Evolutionary conservation across 2,888 invertebrate species (phyloP).

Genomic region (Ophion ventricosus): DNA sequence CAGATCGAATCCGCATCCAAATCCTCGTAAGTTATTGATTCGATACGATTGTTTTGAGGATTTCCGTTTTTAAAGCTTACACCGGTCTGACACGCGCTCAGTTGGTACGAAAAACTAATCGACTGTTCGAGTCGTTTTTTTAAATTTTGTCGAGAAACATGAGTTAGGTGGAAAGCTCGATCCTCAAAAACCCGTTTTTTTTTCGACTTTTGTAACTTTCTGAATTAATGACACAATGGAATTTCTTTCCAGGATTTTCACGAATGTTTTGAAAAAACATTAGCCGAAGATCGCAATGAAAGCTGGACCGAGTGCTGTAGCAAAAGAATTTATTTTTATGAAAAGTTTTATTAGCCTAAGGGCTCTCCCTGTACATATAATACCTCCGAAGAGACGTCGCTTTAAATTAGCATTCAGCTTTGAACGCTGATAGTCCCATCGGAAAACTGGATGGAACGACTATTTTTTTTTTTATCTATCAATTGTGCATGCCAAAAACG

Average conservation of each 20-base stretch:
- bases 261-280: conserved; percentile 48
- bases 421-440: not conserved
- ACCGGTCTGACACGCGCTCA: not conserved
- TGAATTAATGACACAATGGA: not conserved
- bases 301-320: not conserved
- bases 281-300: not conserved
- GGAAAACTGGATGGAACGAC: not conserved
- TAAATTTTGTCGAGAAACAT: too few relatives aligned
- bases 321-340: conserved; percentile 13
- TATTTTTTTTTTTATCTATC: not conserved
- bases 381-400: conserved; percentile 22
- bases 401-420: not conserved
- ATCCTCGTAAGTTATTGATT: conserved; percentile 44
- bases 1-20: conserved; percentile 58
- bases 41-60: not conserved
- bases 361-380: conserved; percentile 48
- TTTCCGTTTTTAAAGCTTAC: not conserved
- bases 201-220: not conserved
- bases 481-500: conserved; percentile 22
- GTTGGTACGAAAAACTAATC: not conserved
- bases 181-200: not conserved
- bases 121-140: too few relatives aligned
- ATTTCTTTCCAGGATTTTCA: conserved; percentile 47
- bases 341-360: conserved; percentile 32
- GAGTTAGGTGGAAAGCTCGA: too few relatives aligned